phyloP scores from a whole-genome alignment of 2,113 vertebrate species.

The Parus major region DNA sequence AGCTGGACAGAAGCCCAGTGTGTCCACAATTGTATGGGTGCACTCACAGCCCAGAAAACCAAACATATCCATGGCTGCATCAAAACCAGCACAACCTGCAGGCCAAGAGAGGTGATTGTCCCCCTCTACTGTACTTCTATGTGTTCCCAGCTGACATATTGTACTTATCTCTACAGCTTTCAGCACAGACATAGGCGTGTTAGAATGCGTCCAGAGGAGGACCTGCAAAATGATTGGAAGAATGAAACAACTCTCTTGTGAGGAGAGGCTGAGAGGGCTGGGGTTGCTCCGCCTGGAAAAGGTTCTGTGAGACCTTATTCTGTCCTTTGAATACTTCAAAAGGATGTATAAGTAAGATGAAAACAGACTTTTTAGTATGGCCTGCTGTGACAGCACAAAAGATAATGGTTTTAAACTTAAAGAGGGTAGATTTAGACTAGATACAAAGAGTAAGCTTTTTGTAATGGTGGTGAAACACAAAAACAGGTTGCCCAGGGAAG shows the following conservation, averaged over 20 bases:
- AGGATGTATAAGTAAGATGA: background rate
- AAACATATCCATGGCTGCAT: background rate
- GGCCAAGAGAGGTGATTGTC: background rate
- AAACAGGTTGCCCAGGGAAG: background rate
- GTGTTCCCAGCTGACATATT: too few species aligned
- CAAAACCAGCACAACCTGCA: background rate
- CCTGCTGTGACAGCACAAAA: background rate
- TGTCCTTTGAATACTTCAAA: background rate
- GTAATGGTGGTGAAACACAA: background rate
- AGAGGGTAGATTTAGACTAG: rapidly evolving
- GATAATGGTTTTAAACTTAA: background rate
- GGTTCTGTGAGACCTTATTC: rapidly evolving
- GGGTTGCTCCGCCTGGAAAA: background rate
- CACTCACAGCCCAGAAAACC: rapidly evolving
- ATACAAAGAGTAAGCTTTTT: background rate
- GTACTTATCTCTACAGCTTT: rapidly evolving
- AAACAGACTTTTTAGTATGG: background rate
- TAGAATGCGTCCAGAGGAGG: background rate
- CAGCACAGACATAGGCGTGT: background rate
- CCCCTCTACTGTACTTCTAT: rapidly evolving
- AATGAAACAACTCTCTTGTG: background rate
- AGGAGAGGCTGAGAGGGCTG: background rate
- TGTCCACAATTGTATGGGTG: background rate
- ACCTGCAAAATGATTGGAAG: background rate
- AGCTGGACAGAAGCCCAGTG: rapidly evolving